Evolutionary conservation across 2,888 invertebrate genomes (phyloP), one percentile per base, ranked within the genome.

Genomic region (Bombylius major): DNA sequence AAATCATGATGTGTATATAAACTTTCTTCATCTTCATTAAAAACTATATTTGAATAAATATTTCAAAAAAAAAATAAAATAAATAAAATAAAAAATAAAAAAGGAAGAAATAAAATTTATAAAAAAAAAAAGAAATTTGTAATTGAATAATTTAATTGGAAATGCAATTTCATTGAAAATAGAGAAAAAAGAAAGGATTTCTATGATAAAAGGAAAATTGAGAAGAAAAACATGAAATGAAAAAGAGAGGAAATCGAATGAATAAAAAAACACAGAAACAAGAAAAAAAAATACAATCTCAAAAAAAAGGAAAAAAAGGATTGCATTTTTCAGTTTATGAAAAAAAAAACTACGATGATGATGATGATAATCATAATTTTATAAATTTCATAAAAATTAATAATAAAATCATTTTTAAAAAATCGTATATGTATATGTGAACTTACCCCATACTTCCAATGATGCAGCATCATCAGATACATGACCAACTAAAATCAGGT

Each of bases 1-100:
- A 94, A 82, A 72, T 98, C 96, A 70, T 98, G 97, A 70, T 97
- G 96, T 4, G 92, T 87, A 68, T 95, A 99, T 59, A 96, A 82
- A 0, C 92, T 89, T 47, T 84, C 88, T 67, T 91, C 90, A 48
- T 82, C 82, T 70, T 89, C 87, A 73, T 98, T 97, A 72, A 89
- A 94, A 53, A 97, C 91, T 89, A 47, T 32, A 44, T 49, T 23
- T 23, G 23, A 23, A 23, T 23, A 23, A 23, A 23, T 2, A 23
- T 23, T 23, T 23, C 23, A 23, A 23, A 23, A 23, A 23, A 23
- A 23, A 23, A 23, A 23, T 2, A 23, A 23, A 23, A 23, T 23
- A 23, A 23, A 23, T 23, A 23, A 23, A 23, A 23, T 2, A 23
- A 23, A 23, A 23, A 23, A 23, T 23, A 23, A 23, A n/a, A n/a